Conservation (phyloP, 2,888 invertebrate species). For the Anodontia alba region DNA sequence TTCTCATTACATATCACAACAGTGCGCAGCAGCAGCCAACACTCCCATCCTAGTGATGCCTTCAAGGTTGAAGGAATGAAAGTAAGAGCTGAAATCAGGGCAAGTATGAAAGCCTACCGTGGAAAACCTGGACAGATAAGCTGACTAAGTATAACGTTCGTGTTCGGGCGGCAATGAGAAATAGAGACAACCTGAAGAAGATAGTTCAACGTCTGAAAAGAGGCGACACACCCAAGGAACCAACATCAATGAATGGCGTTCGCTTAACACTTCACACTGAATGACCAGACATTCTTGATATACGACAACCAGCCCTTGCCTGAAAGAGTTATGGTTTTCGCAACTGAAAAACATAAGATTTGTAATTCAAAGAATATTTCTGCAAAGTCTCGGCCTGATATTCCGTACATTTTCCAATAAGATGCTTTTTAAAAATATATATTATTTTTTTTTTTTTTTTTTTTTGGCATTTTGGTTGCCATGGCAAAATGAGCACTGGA, state of each 20-base stretch:
- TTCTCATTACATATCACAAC: not conserved
- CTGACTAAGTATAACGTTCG: not conserved
- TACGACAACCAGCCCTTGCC: constrained; percentile 24
- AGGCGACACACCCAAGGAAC: constrained; percentile 1
- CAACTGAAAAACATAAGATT: too few species aligned
- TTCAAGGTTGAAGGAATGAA: not conserved
- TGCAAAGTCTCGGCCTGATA: too few species aligned
- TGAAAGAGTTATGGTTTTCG: constrained; percentile 24
- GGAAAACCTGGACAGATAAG: constrained; percentile 3
- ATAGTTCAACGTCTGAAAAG: constrained; percentile 12
- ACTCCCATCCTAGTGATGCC: not conserved
- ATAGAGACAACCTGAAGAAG: not conserved
- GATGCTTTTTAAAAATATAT: too few species aligned
- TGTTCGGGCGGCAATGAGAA: not conserved
- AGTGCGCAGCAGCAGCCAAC: not conserved
- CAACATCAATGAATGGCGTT: constrained; percentile 7
- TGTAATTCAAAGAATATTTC: too few species aligned
- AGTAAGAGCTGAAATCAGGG: not conserved
- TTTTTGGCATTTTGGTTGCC: too few species aligned
- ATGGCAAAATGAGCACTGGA: too few species aligned
- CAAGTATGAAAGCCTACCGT: constrained; percentile 4
- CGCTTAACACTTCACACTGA: constrained; percentile 15
- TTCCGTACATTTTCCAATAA: too few species aligned
- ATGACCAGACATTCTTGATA: constrained; percentile 3
- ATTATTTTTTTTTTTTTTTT: too few species aligned